These are phyloP conservation scores for Drosophila longiperda DNA, from an alignment of 2,888 invertebrate species.

Conservation along the genomic window DNA sequence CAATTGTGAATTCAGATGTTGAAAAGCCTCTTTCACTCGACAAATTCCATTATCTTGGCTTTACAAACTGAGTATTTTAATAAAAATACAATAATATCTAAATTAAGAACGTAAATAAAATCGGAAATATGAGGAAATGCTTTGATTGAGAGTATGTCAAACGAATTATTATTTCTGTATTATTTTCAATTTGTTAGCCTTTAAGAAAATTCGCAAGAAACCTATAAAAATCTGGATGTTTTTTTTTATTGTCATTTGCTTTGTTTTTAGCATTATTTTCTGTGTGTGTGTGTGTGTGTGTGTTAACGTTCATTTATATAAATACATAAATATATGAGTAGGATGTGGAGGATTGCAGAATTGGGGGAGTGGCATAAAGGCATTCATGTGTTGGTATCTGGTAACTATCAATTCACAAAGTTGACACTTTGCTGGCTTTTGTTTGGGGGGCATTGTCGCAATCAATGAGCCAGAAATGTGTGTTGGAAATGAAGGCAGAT, in stretches of 20 bases:
- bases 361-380: constrained; percentile 28
- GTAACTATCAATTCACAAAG: constrained; percentile 66
- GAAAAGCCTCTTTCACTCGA: background rate
- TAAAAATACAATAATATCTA: background rate
- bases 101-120: background rate
- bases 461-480: constrained; percentile 70
- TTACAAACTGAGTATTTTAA: background rate
- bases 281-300: background rate
- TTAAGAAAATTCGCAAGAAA: background rate
- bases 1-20: background rate
- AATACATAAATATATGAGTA: background rate
- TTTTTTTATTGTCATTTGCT: background rate
- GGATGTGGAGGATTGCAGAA: background rate
- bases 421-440: constrained; percentile 69
- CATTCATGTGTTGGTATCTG: constrained; percentile 50
- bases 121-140: background rate
- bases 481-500: constrained; percentile 22
- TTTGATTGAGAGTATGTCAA: background rate
- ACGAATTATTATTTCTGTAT: background rate
- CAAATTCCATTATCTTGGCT: background rate
- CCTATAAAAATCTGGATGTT: background rate
- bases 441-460: constrained; percentile 51
- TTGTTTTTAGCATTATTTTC: background rate
- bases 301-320: background rate
- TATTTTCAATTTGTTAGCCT: background rate